Base-by-base conservation (phyloP, 2,888 invertebrate genomes). In the Acholoe squamosa region DNA sequence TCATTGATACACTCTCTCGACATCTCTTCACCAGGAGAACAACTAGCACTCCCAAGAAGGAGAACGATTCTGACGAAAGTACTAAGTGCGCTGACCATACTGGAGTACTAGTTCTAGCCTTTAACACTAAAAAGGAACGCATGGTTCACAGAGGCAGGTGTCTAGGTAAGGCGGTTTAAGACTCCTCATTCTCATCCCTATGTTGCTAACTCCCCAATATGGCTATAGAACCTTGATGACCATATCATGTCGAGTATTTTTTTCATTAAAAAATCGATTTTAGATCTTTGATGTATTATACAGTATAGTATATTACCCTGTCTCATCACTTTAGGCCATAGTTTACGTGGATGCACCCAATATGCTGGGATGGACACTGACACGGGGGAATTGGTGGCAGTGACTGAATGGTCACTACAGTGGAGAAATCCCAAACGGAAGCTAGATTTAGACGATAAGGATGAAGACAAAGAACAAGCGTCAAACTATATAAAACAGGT, bases 291-390 rank as follows among this genome's bases (percentile, higher is more conserved):
- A 43, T 43, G 43, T 10, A 43, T 43, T 10, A 43, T 43, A 43
- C 10, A 10, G 3, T 10, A 43, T 43, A 7, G 43, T 3, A 10
- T 43, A 10, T 10, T 43, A 10, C 43, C 43, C 43, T 43, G 10
- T 43, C 43, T 43, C 43, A 10, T 84, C 76, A 19, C 19, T 22
- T 54, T 77, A 92, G 92, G 92, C n/a, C 92, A 92, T 51, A 91
- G 92, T 84, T 19, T 22, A 34, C 89, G 92, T 52, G 98, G 98
- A 12, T 97, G 97, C 84, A 97, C 97, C 34, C 97, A 97, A 1
- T 98, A 97, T 95, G 96, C 97, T 31, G 98, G 98, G 10, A 97
- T 98, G 31, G 98, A 98, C 94, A 97, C 97, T 90, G 97, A 97
- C 91, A 97, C 97, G 22, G 95, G 95, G 7, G 94, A 94, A 33